These are phyloP conservation scores for Podarcis raffonei DNA, from an alignment of 2,113 vertebrate genomes.

Conservation along the genomic window DNA sequence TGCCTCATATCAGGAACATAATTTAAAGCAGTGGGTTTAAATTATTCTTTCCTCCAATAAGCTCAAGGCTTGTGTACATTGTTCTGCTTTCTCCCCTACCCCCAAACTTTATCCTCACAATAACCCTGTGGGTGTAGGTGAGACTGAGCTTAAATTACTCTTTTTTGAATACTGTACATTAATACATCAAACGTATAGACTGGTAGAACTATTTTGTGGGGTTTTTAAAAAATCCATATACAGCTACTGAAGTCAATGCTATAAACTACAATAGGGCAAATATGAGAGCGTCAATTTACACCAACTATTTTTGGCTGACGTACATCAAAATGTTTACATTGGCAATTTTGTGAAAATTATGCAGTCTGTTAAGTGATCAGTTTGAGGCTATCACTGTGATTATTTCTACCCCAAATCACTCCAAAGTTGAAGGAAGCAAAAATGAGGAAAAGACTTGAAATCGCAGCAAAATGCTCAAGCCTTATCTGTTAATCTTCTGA, in stretches of 20 bases:
- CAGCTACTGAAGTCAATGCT: no score
- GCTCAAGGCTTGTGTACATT: no score
- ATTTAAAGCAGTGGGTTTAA: background rate
- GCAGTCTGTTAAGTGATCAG: background rate
- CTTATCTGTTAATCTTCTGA: background rate
- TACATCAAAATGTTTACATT: background rate
- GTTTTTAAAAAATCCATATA: no score
- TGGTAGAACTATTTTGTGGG: background rate
- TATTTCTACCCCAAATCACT: background rate
- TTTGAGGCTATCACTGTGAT: background rate
- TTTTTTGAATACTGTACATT: background rate
- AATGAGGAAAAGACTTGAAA: background rate
- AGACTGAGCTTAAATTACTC: background rate
- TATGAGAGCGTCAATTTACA: background rate
- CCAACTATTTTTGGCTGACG: background rate
- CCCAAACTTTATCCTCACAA: no score
- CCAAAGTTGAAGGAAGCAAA: background rate
- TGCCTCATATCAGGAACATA: background rate
- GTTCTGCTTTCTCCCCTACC: no score
- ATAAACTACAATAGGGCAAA: background rate
- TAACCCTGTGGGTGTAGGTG: background rate
- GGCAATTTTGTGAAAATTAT: background rate
- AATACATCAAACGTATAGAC: background rate
- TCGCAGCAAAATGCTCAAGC: background rate
- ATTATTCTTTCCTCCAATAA: no score